Base-by-base conservation (phyloP, 2,797 vertebrate genomes). In the Molothrus ater region DNA sequence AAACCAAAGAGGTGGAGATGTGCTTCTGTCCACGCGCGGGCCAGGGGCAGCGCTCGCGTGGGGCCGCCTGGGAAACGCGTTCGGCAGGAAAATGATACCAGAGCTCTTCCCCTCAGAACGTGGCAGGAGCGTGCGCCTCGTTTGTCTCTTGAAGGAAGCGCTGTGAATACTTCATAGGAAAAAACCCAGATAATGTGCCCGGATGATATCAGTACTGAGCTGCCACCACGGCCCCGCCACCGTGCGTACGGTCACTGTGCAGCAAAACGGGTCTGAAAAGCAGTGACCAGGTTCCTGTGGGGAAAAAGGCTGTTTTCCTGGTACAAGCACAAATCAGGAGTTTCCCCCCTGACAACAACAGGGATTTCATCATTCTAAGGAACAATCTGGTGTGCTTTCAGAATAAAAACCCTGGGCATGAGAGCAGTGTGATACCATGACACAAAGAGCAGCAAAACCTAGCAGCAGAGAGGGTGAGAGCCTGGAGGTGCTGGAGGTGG, bases 401-500 rank as follows among this genome's bases (percentile, higher is more conserved):
- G 91, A 86, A 92, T 34, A 32, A 88, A 76, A 83, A 68, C 96
- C 97, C 95, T 78, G 96, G 89, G 95, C 95, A 73, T 89, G 93
- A 94, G 71, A 93, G 91, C 69, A 59, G 76, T 19, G 76, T 19
- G 79, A 96, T 81, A 88, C 92, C 94, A 87, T 51, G 94, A 90
- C 98, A 97, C 90, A 71, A 95, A 97, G 96, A 97, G 96, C 97
- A 97, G 96, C 95, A 96, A 95, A 90, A 96, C 88, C 94, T 94
- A 98, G 97, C 97, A 97, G 97, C 97, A 97, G 96, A 97, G 97
- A 91, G 90, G 88, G 95, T 95, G 48, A 57, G 80, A 82, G 95
- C 69, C 59, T 94, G 94, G 97, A 96, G 87, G 95, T 61, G 80
- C 96, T 93, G 88, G 89, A 90, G 75, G 66, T 28, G 86, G 89